Base-by-base conservation (phyloP, 2,888 invertebrate species). In the Apamea sordens region DNA sequence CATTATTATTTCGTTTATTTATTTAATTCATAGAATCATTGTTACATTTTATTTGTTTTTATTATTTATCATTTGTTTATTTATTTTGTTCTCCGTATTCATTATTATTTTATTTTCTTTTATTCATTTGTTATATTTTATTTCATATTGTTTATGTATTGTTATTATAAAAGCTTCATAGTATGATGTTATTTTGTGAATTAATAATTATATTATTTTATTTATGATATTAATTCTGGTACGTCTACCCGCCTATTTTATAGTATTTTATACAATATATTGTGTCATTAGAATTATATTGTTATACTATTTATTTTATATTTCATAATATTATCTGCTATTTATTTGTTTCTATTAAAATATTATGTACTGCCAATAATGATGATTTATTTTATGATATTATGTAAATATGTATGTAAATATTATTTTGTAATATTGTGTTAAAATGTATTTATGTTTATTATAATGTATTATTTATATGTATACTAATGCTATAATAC, bases 191-290 rank as follows among this genome's bases (percentile, higher is more conserved):
- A 44, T 56, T 44, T 63, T 36, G 8, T 53, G 56, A 67, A 78
- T 24, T 84, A 61, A 79, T 72, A 18, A 21, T 28, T 79, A 24
- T 28, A 24, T 7, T 64, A 67, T 70, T 68, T 76, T 64, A 70
- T 78, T 28, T 61, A 63, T 63, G 1, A 13, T 72, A 32, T 32
- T 64, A 11, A 68, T 13, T 71, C 0, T 32, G 24, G 13, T 84
- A 59, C 41, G 67, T 68, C 44, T 81, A 68, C 32, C 81, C 78
- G 84, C 78, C 84, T 84, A 69, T 69, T 64, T 15, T 65, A 24
- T 64, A 24, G n/a, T 67, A 8, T 56, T 41, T n/a, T 73, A n/a
- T 59, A 13, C 36, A 64, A 1, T 44, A 44, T 76, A 44, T 32
- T 72, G 5, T 68, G 0, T 50, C 41, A 50, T 4, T 28, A 4